Evolutionary conservation across 2,888 invertebrate species (phyloP).

Genomic region (Penaeus monodon): DNA sequence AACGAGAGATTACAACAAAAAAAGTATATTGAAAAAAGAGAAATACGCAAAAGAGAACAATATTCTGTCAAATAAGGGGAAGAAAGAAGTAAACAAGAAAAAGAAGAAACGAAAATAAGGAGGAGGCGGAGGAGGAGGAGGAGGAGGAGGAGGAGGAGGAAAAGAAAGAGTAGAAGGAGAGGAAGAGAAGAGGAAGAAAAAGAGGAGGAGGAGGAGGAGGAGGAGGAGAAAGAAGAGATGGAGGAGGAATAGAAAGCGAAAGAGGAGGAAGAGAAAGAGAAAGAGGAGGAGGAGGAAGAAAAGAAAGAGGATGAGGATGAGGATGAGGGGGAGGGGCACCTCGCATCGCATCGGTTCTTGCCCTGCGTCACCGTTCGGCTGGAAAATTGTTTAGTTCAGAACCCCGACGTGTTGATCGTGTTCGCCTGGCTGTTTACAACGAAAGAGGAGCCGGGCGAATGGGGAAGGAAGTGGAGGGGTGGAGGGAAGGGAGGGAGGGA

Average conservation of each 20-base stretch:
- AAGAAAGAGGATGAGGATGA: not conserved
- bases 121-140: no score
- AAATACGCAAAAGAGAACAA: not conserved
- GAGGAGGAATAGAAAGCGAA: not conserved
- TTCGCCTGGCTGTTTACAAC: slow-evolving; percentile 65
- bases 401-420: slow-evolving; percentile 13
- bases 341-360: not conserved
- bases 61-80: not conserved
- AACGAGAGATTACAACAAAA: no score
- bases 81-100: not conserved
- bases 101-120: no score
- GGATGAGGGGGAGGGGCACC: not conserved
- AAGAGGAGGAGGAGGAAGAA: not conserved
- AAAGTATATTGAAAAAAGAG: not conserved
- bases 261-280: not conserved
- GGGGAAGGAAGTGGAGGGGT: not conserved
- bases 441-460: not conserved
- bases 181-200: no score
- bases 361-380: not conserved
- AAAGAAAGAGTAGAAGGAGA: no score
- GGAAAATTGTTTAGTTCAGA: not conserved
- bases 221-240: not conserved
- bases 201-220: no score
- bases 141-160: no score
- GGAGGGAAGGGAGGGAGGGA: no score